Evolutionary conservation across 2,113 vertebrate genomes (phyloP).

Genomic region (Narcine bancroftii): DNA sequence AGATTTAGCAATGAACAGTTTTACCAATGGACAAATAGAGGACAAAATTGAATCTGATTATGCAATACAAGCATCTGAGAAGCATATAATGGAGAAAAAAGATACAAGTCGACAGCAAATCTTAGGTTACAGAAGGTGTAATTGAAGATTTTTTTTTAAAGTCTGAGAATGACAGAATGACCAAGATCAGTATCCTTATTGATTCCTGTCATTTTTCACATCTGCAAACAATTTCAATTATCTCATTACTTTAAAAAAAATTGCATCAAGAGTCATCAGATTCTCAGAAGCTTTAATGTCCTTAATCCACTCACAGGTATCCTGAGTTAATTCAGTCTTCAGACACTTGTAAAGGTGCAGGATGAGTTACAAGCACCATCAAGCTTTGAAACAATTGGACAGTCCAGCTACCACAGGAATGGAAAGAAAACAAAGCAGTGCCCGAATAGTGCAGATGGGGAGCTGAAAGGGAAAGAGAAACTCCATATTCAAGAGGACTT

Average conservation of each 20-base stretch:
- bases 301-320: neutral
- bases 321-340: neutral
- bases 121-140: neutral
- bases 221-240: too few relatives aligned
- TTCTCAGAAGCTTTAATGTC: neutral
- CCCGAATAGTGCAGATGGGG: too few relatives aligned
- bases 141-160: neutral
- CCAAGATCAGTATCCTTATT: neutral
- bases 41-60: neutral
- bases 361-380: neutral
- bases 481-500: neutral
- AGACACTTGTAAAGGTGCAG: neutral
- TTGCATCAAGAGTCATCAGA: neutral
- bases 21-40: neutral
- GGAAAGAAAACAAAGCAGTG: neutral
- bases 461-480: neutral
- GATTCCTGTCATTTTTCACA: too few relatives aligned
- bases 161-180: neutral
- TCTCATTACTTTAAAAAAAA: neutral
- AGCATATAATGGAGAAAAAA: neutral
- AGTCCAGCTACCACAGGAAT: neutral
- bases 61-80: neutral
- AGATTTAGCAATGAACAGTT: neutral
- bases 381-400: neutral
- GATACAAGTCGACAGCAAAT: neutral